Evolutionary conservation across 1,140 invertebrate species (phyloP).

Genomic region (Drosophila micromelanica): DNA sequence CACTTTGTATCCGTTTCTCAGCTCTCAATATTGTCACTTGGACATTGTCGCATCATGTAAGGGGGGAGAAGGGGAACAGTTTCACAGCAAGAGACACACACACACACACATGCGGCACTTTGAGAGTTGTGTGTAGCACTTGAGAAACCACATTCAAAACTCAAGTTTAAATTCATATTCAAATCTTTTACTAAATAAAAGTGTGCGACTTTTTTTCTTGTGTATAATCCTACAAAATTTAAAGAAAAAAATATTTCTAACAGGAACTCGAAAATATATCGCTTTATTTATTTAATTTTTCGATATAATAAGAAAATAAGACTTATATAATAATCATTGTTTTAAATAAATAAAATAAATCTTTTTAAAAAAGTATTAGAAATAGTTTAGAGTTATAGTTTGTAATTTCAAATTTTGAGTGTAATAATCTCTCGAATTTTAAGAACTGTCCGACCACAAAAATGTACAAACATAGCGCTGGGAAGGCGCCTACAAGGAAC

Average conservation of each 20-base stretch:
- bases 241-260: no score
- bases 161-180: slow-evolving; percentile 9
- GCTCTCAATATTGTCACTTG: slow-evolving; percentile 56
- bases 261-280: no score
- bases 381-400: no score
- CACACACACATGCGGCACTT: neutral
- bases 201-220: neutral
- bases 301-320: no score
- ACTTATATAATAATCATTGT: no score
- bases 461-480: slow-evolving; percentile 30
- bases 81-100: slow-evolving; percentile 7
- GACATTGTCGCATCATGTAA: slow-evolving; percentile 41
- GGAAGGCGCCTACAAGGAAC: slow-evolving; percentile 16
- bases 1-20: slow-evolving; percentile 9
- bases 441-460: slow-evolving; percentile 29
- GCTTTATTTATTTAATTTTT: no score
- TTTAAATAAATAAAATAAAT: no score
- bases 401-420: no score
- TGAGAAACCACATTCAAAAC: slow-evolving; percentile 12
- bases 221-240: no score
- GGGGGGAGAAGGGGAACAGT: slow-evolving; percentile 15
- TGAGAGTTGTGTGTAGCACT: slow-evolving; percentile 10
- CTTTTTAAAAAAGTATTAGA: no score
- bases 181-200: slow-evolving; percentile 4
- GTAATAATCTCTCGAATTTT: neutral